Evolutionary conservation across 2,113 vertebrate species (phyloP).

Genomic region (human): GRCh38 chr14:25821501-25822000

Average conservation of each 20-base stretch:
- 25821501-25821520: neutral
- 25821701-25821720: neutral
- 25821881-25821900: neutral
- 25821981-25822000: neutral
- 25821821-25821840: neutral
- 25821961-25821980: too few relatives aligned
- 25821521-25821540: neutral
- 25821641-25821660: neutral
- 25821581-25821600: neutral
- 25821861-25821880: neutral
- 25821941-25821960: neutral
- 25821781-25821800: neutral
- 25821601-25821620: neutral
- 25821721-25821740: neutral
- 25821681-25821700: neutral
- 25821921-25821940: neutral
- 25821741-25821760: neutral
- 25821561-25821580: neutral
- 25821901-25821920: neutral
- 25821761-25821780: neutral
- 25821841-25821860: neutral
- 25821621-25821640: neutral
- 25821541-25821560: neutral
- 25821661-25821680: neutral
- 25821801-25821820: neutral